A percentile compares a stretch with the other conserved stretches of the same genome.
Evolutionary conservation across 2,113 vertebrate species (phyloP).

Genomic region (Turdus rufiventris): DNA sequence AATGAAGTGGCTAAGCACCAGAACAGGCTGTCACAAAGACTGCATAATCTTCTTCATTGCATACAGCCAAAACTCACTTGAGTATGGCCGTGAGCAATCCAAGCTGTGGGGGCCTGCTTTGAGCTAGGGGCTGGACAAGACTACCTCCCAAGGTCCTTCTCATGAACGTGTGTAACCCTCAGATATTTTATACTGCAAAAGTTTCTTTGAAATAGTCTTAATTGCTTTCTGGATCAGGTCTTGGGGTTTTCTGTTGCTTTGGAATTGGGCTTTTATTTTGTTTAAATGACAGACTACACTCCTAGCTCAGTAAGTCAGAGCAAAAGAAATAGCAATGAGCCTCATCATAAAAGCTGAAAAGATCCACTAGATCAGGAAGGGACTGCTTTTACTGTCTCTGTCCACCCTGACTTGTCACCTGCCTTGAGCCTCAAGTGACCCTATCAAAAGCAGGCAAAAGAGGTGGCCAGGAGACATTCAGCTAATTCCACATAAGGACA

Average conservation of each 20-base stretch:
- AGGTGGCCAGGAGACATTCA: not conserved
- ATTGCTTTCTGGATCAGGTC: not conserved
- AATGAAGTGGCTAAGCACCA: not conserved
- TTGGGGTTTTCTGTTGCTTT: not conserved
- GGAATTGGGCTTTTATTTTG: not conserved
- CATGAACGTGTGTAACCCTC: accelerated
- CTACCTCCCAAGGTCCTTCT: not conserved
- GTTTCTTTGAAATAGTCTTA: not conserved
- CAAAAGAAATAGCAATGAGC: not conserved
- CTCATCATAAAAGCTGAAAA: not conserved
- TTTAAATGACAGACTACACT: not conserved
- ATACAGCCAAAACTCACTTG: not conserved
- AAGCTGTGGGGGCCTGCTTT: not conserved
- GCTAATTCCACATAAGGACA: not conserved
- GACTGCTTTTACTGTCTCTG: not conserved
- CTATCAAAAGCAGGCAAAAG: not conserved
- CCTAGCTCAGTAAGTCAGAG: not conserved
- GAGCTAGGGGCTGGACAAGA: not conserved
- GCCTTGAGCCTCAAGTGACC: not conserved
- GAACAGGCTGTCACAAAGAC: not conserved
- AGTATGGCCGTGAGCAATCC: accelerated
- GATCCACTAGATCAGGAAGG: not conserved
- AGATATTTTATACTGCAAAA: not conserved
- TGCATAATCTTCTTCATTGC: not conserved
- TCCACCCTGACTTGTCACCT: not conserved